Evolutionary conservation across 1,140 invertebrate species (phyloP), one percentile per base, ranked within the genome.

Genomic region (Manduca sexta): DNA sequence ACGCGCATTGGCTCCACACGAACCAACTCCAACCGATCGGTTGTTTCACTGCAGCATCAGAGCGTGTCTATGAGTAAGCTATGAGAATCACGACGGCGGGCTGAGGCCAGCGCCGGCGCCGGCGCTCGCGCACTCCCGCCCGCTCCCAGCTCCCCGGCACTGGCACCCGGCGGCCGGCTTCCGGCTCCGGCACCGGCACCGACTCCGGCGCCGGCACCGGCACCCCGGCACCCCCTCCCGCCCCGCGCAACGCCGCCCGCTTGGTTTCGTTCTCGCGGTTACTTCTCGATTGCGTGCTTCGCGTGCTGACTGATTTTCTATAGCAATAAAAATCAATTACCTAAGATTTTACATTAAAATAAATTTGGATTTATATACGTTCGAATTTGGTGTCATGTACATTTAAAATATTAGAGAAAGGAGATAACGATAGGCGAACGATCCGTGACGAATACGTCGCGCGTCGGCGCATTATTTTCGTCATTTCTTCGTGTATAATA

Each of bases 271-370:
- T 83, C 82, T 82, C 74, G 82, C 82, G 79, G 78, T 82, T 86
- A 86, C 86, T 87, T 86, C 86, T 87, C 84, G 81, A 86, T 87
- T 86, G 84, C 83, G 84, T 87, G 86, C 86, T 87, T 87, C 78
- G 86, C 86, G 86, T 87, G 86, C 86, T 86, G 86, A 86, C 86
- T 87, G 86, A 87, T 87, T 87, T 87, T 87, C 86, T 86, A 87
- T 87, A 87, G 86, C 86, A 87, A 87, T 87, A 86, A 87, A 87
- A 86, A 84, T 86, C 84, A 87, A 87, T 87, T 87, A 87, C 86
- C 84, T 87, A 87, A 86, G 84, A 85, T 86, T 86, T 87, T 86
- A 87, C 86, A 87, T 87, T 85, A 84, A 86, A 84, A 72, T 87
- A 83, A 84, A 85, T 85, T 85, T 85, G 80, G 77, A 84, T 82